A percentile compares a stretch with the other conserved stretches of the same genome.
These are phyloP conservation scores for Alosa sapidissima DNA, from an alignment of 2,797 vertebrate species.

Conservation along the genomic window DNA sequence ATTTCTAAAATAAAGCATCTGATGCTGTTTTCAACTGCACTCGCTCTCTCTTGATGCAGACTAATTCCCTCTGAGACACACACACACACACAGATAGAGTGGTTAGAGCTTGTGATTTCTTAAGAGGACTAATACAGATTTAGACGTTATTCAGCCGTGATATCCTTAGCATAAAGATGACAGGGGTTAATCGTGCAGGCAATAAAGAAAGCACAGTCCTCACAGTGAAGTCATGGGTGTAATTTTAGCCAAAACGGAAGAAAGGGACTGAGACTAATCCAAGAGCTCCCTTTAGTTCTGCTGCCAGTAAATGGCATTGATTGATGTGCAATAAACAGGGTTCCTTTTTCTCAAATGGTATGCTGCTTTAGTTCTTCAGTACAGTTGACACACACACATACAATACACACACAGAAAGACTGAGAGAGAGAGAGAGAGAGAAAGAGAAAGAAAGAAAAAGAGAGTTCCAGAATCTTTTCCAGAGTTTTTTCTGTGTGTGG, in stretches of 20 bases:
- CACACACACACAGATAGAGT: background rate
- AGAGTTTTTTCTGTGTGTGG: background rate
- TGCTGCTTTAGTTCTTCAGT: background rate
- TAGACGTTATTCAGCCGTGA: background rate
- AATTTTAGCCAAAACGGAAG: background rate
- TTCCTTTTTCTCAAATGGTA: background rate
- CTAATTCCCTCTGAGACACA: background rate
- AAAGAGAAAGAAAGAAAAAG: background rate
- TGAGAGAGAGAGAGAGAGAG: background rate
- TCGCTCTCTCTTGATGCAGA: background rate
- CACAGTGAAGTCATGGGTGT: background rate
- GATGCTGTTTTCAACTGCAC: background rate
- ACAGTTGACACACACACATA: background rate
- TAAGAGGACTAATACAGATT: background rate
- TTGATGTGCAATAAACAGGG: slow-evolving; percentile 12
- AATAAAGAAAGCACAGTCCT: background rate
- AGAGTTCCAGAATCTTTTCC: too few relatives aligned
- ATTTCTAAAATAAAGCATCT: background rate
- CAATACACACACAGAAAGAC: background rate
- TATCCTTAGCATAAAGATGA: background rate
- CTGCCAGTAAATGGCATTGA: slow-evolving; percentile 3
- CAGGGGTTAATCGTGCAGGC: background rate
- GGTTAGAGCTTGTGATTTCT: background rate
- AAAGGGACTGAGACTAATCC: background rate
- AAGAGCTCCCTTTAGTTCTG: background rate